Percentiles rank a stretch among this genome's conserved stretches.
Evolutionary conservation across 2,888 invertebrate species (phyloP).

Genomic region (Euplexia lucipara): DNA sequence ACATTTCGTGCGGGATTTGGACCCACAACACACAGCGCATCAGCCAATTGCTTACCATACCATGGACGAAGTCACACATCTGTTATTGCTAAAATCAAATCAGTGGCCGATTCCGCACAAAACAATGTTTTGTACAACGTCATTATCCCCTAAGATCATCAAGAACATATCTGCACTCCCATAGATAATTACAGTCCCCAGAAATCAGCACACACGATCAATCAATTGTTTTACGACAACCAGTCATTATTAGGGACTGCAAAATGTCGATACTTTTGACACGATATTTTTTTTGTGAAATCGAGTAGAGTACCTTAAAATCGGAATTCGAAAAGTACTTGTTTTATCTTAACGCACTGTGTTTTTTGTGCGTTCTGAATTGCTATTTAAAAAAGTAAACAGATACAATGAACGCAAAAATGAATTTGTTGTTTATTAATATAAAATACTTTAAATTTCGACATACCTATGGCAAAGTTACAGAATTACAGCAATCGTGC

Average conservation of each 20-base stretch:
- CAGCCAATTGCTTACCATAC: too few relatives aligned
- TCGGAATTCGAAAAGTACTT: neutral
- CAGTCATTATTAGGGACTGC: slow-evolving; percentile 36
- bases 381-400: too few relatives aligned
- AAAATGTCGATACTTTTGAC: slow-evolving; percentile 17
- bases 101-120: neutral
- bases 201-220: slow-evolving; percentile 55
- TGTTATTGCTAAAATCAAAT: too few relatives aligned
- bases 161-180: slow-evolving; percentile 40
- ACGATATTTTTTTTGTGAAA: neutral
- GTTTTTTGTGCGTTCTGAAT: neutral
- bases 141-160: slow-evolving; percentile 22
- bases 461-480: too few relatives aligned
- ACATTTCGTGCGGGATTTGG: too few relatives aligned
- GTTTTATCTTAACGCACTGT: neutral
- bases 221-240: slow-evolving; percentile 58
- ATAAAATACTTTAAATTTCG: too few relatives aligned
- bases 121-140: neutral
- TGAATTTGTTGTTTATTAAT: too few relatives aligned
- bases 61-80: too few relatives aligned
- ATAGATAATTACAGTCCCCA: slow-evolving; percentile 34
- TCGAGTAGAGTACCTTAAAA: neutral
- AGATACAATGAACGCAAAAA: too few relatives aligned
- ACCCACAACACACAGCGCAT: too few relatives aligned
- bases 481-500: too few relatives aligned